Conservation (phyloP, 2,888 invertebrate species). For the Athrips mouffetella region DNA sequence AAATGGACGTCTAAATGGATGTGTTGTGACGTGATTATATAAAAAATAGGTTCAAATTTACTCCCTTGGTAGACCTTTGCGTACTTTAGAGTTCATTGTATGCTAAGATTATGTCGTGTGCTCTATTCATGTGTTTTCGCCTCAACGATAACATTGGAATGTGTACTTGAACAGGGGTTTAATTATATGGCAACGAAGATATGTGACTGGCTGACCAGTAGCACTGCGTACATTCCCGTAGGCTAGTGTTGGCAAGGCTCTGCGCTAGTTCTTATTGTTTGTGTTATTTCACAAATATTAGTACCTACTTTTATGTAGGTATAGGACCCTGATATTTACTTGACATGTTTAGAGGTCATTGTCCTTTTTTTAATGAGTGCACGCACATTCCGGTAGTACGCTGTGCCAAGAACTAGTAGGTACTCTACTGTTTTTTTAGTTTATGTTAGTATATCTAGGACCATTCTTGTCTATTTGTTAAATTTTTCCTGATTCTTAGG, state of each 20-base stretch:
- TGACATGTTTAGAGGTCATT: slow-evolving; percentile 52
- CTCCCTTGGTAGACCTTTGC: slow-evolving; percentile 6
- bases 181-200: neutral
- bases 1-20: slow-evolving; percentile 71
- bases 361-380: slow-evolving; percentile 37
- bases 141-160: neutral
- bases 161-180: neutral
- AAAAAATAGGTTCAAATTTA: slow-evolving; percentile 44
- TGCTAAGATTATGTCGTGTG: neutral
- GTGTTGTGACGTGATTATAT: slow-evolving; percentile 71
- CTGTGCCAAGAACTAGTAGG: neutral
- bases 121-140: neutral
- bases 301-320: neutral
- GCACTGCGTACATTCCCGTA: no score
- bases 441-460: no score
- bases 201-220: no score
- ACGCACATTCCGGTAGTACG: neutral
- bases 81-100: no score
- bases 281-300: neutral
- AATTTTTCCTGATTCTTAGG: no score
- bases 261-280: neutral
- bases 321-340: slow-evolving; percentile 43
- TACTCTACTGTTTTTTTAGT: neutral
- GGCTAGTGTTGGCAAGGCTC: no score
- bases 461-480: no score